Base-by-base conservation (phyloP, 2,797 vertebrate genomes). In the Acanthurus tractus region DNA sequence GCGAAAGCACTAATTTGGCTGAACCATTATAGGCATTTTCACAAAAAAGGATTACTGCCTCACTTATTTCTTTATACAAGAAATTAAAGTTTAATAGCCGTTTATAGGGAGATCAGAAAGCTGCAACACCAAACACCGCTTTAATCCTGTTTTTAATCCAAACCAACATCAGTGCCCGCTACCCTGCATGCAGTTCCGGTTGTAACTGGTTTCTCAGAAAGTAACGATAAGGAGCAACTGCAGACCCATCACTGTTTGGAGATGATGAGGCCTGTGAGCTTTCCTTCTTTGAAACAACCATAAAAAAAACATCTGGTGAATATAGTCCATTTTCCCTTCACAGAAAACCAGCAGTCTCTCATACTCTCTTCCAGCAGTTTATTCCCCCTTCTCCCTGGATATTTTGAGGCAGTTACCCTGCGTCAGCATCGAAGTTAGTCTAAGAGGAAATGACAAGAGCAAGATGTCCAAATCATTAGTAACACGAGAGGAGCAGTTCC, bases 391-490 rank as follows among this genome's bases (percentile, higher is more conserved):
- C 73, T 80, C 82, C 70, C 86, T 70, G 74, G 79, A 86, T 58
- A 86, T 85, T 79, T 87, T 81, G 71, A 84, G 83, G 79, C 86
- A 80, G 87, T 84, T 90, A 85, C 56, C 64, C 83, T 83, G 74
- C 38, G 79, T 92, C 88, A 87, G 74, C 74, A 66, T 75, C 81
- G 34, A 78, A 81, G 82, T 88, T 90, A 87, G 81, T 87, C 77
- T 91, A 82, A 93, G 68, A 92, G 85, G 83, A 92, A 93, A 91
- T 88, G 88, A 91, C 91, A 92, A 89, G 87, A 85, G 80, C 91
- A 93, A 92, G 87, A 92, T 93, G 91, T 93, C 91, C 79, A 91
- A 93, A 89, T 87, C 90, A 92, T 93, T 92, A 93, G 92, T 91
- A 92, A 93, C 80, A 69, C 85, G 89, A 93, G 92, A 90, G 71